phyloP scores from a whole-genome alignment of 2,113 vertebrate species.

The Numida meleagris region DNA sequence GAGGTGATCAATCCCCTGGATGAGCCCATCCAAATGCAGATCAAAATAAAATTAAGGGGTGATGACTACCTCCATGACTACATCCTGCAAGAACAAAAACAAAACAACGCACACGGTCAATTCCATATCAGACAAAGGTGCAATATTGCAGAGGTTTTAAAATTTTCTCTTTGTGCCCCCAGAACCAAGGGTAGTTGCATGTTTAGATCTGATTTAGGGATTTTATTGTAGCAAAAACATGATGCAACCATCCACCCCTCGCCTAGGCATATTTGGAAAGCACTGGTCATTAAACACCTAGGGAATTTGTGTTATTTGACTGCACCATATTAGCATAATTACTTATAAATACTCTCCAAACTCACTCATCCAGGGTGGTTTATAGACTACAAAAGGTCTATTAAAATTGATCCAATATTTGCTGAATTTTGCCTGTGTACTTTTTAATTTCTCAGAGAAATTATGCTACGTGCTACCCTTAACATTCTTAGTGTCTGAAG shows the following conservation, averaged over 20 bases:
- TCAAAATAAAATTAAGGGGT: background rate
- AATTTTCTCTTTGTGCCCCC: background rate
- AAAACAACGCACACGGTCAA: background rate
- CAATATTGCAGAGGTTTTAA: background rate
- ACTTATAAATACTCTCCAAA: background rate
- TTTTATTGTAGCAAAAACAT: background rate
- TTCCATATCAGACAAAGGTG: background rate
- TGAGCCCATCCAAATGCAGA: background rate
- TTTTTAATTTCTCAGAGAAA: slow-evolving; percentile 47
- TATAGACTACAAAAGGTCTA: slow-evolving; percentile 10
- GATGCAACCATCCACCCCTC: fast-evolving
- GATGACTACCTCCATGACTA: background rate
- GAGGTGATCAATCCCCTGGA: background rate
- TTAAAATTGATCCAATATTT: slow-evolving; percentile 55
- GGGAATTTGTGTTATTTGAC: background rate
- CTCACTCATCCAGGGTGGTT: background rate
- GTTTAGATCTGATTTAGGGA: background rate
- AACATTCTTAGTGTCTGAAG: background rate
- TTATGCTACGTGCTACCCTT: background rate
- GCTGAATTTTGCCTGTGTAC: slow-evolving; percentile 19
- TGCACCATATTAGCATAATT: background rate
- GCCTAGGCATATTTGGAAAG: background rate
- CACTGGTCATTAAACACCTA: background rate
- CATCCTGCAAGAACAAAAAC: fast-evolving
- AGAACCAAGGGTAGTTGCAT: background rate